Base-by-base conservation (phyloP, 2,797 vertebrate genomes). In the Spinus pinus region DNA sequence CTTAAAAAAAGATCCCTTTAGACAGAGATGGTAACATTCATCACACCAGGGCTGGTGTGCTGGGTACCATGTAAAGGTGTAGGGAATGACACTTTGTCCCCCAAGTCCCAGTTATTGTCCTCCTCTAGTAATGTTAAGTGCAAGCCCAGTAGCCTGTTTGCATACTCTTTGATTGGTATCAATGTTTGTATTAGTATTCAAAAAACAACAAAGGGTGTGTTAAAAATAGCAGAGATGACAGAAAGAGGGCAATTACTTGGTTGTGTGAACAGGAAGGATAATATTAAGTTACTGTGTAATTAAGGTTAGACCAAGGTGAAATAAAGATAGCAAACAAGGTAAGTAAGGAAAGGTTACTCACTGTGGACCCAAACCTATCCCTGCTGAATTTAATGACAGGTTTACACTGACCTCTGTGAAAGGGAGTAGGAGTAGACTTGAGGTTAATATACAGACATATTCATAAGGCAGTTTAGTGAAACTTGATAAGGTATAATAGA, bases 221-320 rank as follows among this genome's bases (percentile, higher is more conserved):
- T 96, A 97, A 95, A 96, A 95, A 97, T 96, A 95, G 94, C 86
- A 91, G 96, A 80, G 94, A 96, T 96, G 94, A 96, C 92, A 97
- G 81, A 92, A 97, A 91, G 94, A 96, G 96, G 92, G 89, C 95
- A 96, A 97, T 96, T 96, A 95, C 92, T 96, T 81, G 65, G 91
- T 90, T 94, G 93, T 96, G 77, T 94, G 88, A 95, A 92, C 75
- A 89, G 88, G 81, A 96, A 95, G 60, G 83, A 70, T 96, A 96
- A 93, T 96, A 96, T 94, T 96, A 94, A 94, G 93, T 96, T 95
- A 93, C 85, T 65, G 88, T 91, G 94, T 96, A 97, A 96, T 97
- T 97, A 96, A 97, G 94, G 96, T 96, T 94, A 97, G 79, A 93
- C 73, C 95, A 97, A 96, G 94, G 91, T 94, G 95, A 96, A 95